A percentile compares a stretch with the other conserved stretches of the same genome.
Evolutionary conservation across 2,888 invertebrate species (phyloP).

Genomic region (Elgonia sp.): DNA sequence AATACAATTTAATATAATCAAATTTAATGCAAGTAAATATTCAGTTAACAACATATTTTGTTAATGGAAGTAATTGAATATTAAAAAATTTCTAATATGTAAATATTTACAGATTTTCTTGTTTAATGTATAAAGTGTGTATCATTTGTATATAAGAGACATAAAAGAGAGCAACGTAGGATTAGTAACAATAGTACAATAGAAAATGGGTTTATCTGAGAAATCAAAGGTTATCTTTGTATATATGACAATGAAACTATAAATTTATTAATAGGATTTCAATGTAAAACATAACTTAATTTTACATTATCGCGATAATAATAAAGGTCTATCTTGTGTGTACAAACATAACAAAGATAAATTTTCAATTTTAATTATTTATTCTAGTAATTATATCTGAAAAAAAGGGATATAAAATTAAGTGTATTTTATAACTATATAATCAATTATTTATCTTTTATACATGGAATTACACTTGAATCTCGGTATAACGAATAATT

Average conservation of each 20-base stretch:
- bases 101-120: neutral
- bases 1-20: neutral
- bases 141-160: neutral
- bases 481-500: too few relatives aligned
- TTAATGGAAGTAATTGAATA: neutral
- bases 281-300: neutral
- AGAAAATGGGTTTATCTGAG: slow-evolving; percentile 37
- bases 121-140: neutral
- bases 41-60: neutral
- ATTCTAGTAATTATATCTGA: neutral
- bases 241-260: slow-evolving; percentile 27
- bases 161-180: neutral
- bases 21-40: too few relatives aligned
- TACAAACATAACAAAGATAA: neutral
- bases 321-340: neutral
- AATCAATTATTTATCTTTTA: too few relatives aligned
- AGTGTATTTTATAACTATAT: too few relatives aligned
- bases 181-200: slow-evolving; percentile 28
- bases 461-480: too few relatives aligned
- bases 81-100: neutral
- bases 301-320: neutral
- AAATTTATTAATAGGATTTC: slow-evolving; percentile 6
- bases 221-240: slow-evolving; percentile 35
- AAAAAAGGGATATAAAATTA: neutral
- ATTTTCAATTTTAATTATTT: neutral